phyloP scores from a whole-genome alignment of 2,113 vertebrate genomes.

The Gymnogyps californianus region DNA sequence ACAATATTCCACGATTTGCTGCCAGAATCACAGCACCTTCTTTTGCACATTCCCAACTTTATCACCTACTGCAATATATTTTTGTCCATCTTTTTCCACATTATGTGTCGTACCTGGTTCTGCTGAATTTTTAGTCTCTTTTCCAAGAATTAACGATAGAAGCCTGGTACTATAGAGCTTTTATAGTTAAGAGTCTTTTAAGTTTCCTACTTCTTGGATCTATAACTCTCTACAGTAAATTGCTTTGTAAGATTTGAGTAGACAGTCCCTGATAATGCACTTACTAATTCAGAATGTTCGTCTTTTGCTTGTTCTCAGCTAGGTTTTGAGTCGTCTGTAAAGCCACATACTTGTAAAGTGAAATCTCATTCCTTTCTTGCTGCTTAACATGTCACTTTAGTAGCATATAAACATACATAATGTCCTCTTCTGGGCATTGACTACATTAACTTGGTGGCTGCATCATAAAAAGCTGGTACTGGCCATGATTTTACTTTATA shows the following conservation, averaged over 20 bases:
- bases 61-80: not conserved
- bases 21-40: not conserved
- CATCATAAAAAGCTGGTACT: not conserved
- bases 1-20: not conserved
- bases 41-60: not conserved
- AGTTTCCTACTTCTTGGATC: not conserved
- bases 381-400: not conserved
- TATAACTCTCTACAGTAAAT: not conserved
- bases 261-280: not conserved
- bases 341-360: not conserved
- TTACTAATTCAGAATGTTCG: not conserved
- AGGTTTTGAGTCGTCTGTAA: not conserved
- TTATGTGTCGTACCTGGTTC: not conserved
- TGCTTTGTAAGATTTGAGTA: not conserved
- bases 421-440: not conserved
- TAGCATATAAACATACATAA: not conserved
- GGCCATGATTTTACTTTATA: not conserved
- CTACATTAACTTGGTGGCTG: not conserved
- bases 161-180: not conserved
- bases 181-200: not conserved
- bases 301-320: not conserved
- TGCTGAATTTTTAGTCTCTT: not conserved
- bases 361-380: not conserved
- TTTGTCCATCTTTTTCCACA: not conserved
- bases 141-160: not conserved